These are phyloP conservation scores for Pyralis farinalis DNA, from an alignment of 2,888 invertebrate genomes.

Conservation along the genomic window DNA sequence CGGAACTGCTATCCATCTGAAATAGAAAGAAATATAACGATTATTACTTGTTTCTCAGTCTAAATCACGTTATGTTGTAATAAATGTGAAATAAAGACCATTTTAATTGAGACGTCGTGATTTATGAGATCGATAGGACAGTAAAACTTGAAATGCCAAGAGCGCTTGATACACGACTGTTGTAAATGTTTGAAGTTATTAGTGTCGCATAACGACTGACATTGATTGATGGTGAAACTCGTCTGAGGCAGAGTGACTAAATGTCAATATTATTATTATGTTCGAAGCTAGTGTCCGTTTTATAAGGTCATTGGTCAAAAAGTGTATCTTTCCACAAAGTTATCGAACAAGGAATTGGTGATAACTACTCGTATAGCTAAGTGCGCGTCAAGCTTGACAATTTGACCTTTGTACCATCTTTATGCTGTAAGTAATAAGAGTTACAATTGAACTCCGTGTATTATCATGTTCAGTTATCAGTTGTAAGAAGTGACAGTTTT, in stretches of 20 bases:
- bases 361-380: too few relatives aligned
- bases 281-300: neutral
- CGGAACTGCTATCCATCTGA: constrained; percentile 85
- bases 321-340: constrained; percentile 21
- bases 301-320: constrained; percentile 32
- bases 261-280: constrained; percentile 17
- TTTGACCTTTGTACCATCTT: too few relatives aligned
- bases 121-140: constrained; percentile 32
- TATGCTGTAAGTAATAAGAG: too few relatives aligned
- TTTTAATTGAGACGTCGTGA: constrained; percentile 6
- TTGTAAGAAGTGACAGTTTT: too few relatives aligned
- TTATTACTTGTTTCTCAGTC: constrained; percentile 9
- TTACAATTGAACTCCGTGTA: too few relatives aligned
- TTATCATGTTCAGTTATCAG: too few relatives aligned
- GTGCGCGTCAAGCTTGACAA: too few relatives aligned
- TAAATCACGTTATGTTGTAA: constrained; percentile 9
- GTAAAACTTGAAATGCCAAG: constrained; percentile 51
- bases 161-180: constrained; percentile 42
- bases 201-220: constrained; percentile 31
- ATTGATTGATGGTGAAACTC: constrained; percentile 29
- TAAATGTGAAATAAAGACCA: constrained; percentile 25
- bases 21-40: constrained; percentile 36
- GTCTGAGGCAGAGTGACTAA: constrained; percentile 29
- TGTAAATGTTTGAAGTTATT: constrained; percentile 23
- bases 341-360: constrained; percentile 20